phyloP scores from a whole-genome alignment of 2,888 invertebrate species.

The Microchrysa polita region DNA sequence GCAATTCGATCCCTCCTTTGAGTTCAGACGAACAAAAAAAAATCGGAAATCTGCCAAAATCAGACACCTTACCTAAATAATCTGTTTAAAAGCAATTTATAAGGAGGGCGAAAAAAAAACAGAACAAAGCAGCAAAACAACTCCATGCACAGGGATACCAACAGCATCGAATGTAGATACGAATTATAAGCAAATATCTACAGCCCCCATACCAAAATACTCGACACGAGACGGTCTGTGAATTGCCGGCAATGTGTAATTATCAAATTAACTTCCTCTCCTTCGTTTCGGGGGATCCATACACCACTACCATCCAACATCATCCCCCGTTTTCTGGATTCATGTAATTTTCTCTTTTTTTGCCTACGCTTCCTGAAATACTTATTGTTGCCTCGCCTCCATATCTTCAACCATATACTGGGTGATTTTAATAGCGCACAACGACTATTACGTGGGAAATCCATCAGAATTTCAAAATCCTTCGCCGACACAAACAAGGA shows the following conservation, averaged over 20 bases:
- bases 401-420: background rate
- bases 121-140: slow-evolving; percentile 6
- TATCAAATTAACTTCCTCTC: slow-evolving; percentile 43
- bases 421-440: slow-evolving; percentile 35
- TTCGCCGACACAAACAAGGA: background rate
- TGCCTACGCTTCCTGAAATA: background rate
- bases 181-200: background rate
- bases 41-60: slow-evolving; percentile 36
- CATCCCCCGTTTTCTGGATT: background rate
- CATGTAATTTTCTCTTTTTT: background rate
- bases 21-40: slow-evolving; percentile 16
- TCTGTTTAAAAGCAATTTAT: slow-evolving; percentile 35
- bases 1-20: slow-evolving; percentile 13
- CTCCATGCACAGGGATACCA: background rate
- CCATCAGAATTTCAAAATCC: slow-evolving; percentile 38
- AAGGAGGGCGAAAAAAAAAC: slow-evolving; percentile 1
- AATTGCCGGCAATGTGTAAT: slow-evolving; percentile 38
- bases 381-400: background rate
- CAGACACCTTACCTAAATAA: slow-evolving; percentile 42
- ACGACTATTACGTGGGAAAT: slow-evolving; percentile 39
- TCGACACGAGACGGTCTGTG: slow-evolving; percentile 11
- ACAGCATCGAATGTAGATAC: background rate
- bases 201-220: background rate
- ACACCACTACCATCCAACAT: too few relatives aligned
- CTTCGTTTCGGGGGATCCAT: background rate